Percentiles rank a stretch among this genome's conserved stretches.
phyloP scores from a whole-genome alignment of 1,140 invertebrate genomes.

The Antheraea mylitta region DNA sequence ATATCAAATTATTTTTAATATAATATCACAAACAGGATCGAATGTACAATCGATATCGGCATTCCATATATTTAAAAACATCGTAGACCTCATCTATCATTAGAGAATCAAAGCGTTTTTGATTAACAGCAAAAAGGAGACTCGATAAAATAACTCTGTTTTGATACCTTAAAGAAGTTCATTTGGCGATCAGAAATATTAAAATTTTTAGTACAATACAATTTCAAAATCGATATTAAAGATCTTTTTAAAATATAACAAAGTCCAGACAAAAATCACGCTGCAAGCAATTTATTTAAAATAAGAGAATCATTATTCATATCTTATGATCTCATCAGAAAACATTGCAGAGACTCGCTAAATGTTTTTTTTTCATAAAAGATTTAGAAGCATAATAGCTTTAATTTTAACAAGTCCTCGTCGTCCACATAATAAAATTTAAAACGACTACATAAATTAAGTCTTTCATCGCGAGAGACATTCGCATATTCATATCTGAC shows the following conservation, averaged over 20 bases:
- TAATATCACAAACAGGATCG: constrained; percentile 15
- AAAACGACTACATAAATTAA: constrained; percentile 8
- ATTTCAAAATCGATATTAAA: too few relatives aligned
- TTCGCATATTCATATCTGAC: constrained; percentile 1
- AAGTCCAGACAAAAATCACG: neutral
- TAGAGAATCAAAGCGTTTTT: neutral
- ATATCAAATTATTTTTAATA: neutral
- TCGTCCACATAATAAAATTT: constrained; percentile 8
- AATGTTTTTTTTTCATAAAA: neutral
- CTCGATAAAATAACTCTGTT: too few relatives aligned
- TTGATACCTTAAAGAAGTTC: too few relatives aligned
- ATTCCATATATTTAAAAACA: constrained; percentile 35
- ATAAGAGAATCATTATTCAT: neutral
- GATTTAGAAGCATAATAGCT: neutral
- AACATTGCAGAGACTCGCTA: neutral
- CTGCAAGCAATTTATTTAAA: neutral
- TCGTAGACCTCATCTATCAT: constrained; percentile 36
- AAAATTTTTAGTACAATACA: too few relatives aligned
- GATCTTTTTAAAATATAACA: too few relatives aligned
- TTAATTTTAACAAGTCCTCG: neutral
- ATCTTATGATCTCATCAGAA: constrained; percentile 1
- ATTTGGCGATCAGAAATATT: too few relatives aligned
- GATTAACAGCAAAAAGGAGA: too few relatives aligned
- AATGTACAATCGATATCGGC: constrained; percentile 55
- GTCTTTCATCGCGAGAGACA: constrained; percentile 4